phyloP scores from a whole-genome alignment of 2,797 vertebrate species.

The Acipenser oxyrinchus region DNA sequence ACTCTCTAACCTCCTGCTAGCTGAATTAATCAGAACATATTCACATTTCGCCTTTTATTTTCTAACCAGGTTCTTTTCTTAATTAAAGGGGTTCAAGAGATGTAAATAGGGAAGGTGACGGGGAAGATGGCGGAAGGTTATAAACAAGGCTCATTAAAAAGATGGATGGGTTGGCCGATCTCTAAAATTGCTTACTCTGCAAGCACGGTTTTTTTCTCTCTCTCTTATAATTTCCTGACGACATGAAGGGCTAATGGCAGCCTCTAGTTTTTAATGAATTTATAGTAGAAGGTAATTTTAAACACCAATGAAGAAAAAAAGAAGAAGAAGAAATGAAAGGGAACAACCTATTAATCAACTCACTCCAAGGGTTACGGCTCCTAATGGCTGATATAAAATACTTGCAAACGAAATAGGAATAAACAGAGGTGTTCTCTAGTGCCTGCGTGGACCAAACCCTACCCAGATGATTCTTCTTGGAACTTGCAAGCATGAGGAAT shows the following conservation, averaged over 20 bases:
- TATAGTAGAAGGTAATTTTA: conserved; percentile 71
- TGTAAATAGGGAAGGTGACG: conserved; percentile 74
- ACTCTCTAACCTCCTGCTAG: conserved; percentile 73
- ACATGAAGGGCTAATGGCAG: conserved; percentile 68
- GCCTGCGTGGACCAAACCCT: not conserved
- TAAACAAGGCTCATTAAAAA: conserved; percentile 85
- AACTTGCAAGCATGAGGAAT: too few relatives aligned
- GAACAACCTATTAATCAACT: conserved; percentile 52
- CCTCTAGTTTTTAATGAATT: conserved; percentile 39
- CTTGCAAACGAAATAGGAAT: conserved; percentile 12
- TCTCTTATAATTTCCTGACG: conserved; percentile 67
- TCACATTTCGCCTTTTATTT: conserved; percentile 65
- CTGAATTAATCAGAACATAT: conserved; percentile 79
- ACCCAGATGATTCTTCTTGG: too few relatives aligned
- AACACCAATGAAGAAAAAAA: conserved; percentile 32
- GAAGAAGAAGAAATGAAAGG: conserved; percentile 30
- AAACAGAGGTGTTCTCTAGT: not conserved
- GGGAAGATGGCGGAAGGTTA: conserved; percentile 63
- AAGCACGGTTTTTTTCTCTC: conserved; percentile 50
- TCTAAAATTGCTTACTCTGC: conserved; percentile 74
- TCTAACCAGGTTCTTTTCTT: conserved; percentile 70
- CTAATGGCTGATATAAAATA: conserved; percentile 12
- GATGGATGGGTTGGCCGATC: conserved; percentile 68
- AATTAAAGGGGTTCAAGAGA: conserved; percentile 78
- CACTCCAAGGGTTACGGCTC: conserved; percentile 26